A percentile compares a stretch with the other conserved stretches of the same genome.
Evolutionary conservation across 2,797 vertebrate genomes (phyloP).

Genomic region (Spinus olivaceus): DNA sequence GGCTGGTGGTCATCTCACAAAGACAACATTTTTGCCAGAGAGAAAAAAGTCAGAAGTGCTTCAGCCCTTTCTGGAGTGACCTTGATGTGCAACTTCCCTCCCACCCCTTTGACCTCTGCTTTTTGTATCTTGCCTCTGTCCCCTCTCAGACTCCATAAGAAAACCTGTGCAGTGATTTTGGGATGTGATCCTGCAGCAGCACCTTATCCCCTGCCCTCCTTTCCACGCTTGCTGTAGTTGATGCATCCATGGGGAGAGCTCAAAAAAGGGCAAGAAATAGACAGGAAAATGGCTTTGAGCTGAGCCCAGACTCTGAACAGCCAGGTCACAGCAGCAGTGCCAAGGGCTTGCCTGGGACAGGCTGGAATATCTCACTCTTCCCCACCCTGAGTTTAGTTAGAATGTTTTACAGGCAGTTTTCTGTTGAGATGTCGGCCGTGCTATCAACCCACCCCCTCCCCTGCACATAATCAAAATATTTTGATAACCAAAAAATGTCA

Average conservation of each 20-base stretch:
- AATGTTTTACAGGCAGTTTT: conserved; percentile 11
- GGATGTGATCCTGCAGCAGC: background rate
- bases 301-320: accelerated
- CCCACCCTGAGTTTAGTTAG: background rate
- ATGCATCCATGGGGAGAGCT: background rate
- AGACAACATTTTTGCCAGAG: background rate
- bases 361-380: conserved; percentile 21
- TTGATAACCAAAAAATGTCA: conserved; percentile 42
- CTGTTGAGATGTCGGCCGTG: background rate
- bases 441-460: background rate
- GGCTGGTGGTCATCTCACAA: background rate
- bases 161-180: background rate
- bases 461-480: conserved; percentile 53
- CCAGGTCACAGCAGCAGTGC: background rate
- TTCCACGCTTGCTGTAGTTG: accelerated
- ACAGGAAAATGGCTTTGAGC: background rate
- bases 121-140: background rate
- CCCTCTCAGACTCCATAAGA: background rate
- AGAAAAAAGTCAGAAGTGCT: background rate
- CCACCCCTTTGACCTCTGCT: background rate
- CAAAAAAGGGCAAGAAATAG: background rate
- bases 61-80: background rate
- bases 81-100: background rate
- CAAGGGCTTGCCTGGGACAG: background rate
- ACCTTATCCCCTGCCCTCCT: background rate